These are phyloP conservation scores for Chionomys nivalis DNA, from an alignment of 2,113 vertebrate genomes.

Conservation along the genomic window DNA sequence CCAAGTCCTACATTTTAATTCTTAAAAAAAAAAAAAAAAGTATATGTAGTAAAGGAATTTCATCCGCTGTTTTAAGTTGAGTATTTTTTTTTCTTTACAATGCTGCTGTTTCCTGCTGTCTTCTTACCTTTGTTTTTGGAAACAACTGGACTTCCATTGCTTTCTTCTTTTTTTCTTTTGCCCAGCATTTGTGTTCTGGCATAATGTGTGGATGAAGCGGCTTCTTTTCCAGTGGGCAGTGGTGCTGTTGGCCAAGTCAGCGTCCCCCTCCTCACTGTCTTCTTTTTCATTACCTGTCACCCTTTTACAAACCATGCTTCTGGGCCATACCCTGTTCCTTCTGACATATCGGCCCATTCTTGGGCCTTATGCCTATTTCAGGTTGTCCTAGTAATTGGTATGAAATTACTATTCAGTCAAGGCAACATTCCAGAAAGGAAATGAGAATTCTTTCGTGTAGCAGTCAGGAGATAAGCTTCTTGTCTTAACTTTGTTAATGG, in stretches of 20 bases:
- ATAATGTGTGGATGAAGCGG: neutral
- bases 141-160: neutral
- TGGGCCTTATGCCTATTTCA: neutral
- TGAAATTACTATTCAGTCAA: neutral
- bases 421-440: neutral
- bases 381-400: neutral
- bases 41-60: constrained; percentile 15
- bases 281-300: neutral
- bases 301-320: neutral
- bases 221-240: neutral
- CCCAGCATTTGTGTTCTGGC: neutral
- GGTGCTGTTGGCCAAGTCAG: neutral
- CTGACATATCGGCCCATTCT: neutral
- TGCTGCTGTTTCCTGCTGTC: neutral
- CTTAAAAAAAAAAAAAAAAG: neutral
- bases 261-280: neutral
- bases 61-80: constrained; percentile 3
- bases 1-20: constrained; percentile 27
- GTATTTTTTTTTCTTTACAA: neutral
- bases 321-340: neutral
- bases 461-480: constrained; percentile 46
- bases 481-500: constrained; percentile 46
- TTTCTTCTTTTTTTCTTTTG: neutral
- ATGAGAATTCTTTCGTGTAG: neutral
- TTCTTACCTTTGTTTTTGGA: neutral